Evolutionary conservation across 2,888 invertebrate genomes (phyloP).

Genomic region (Plebejus anna): DNA sequence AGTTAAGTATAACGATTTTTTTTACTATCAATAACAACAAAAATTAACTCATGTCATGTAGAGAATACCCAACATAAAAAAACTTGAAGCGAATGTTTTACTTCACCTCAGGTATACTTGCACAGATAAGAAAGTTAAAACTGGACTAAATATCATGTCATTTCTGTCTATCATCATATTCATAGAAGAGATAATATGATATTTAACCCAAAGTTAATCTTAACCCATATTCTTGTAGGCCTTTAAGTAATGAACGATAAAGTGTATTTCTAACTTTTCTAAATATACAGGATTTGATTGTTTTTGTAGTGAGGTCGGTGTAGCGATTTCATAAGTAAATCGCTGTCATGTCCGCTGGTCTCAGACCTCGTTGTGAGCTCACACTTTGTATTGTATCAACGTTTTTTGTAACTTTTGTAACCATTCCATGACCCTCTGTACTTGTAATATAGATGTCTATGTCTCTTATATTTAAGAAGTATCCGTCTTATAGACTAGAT

Average conservation of each 20-base stretch:
- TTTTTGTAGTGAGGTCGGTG: constrained; percentile 37
- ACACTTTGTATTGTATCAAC: constrained; percentile 42
- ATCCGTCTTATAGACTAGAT: constrained; percentile 71
- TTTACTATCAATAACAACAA: neutral
- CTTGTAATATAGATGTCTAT: constrained; percentile 70
- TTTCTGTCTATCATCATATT: no score
- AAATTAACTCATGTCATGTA: neutral
- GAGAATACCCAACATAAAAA: neutral
- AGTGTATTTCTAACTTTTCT: constrained; percentile 43
- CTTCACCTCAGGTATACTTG: no score
- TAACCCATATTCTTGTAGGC: neutral
- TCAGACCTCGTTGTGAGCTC: constrained; percentile 32
- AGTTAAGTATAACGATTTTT: no score
- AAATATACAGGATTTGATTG: constrained; percentile 56
- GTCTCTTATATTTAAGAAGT: constrained; percentile 67
- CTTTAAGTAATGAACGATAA: constrained; percentile 30
- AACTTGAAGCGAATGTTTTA: neutral
- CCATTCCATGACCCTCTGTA: constrained; percentile 56
- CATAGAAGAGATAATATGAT: no score
- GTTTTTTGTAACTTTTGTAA: constrained; percentile 74
- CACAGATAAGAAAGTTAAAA: no score
- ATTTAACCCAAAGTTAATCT: no score
- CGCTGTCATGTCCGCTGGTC: neutral
- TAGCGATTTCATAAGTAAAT: constrained; percentile 18
- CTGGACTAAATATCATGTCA: no score